Evolutionary conservation across 2,888 invertebrate genomes (phyloP), one percentile per base, ranked within the genome.

Genomic region (Oligia latruncula): DNA sequence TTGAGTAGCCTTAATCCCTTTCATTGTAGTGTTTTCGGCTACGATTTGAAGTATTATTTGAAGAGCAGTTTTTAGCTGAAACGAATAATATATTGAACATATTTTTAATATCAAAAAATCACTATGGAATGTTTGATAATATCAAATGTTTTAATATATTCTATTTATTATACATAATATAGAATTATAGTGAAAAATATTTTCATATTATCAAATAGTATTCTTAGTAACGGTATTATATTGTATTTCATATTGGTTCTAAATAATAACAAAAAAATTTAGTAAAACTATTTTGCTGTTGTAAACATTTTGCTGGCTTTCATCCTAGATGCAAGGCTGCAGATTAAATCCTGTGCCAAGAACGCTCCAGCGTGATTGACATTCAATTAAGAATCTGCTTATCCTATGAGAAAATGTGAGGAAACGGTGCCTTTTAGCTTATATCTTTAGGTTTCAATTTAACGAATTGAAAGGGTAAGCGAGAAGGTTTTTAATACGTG

Each of bases 11-110:
- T 88, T 90, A n/a, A 94, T 82, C 43, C 68, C 65, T 17, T 85
- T 83, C 11, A 83, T 64, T 4, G 60, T 52, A 17, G 83, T 76
- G 77, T 94, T 94, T 74, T 94, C 93, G 4, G 87, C 84, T 58
- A 94, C 84, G 11, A 94, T 90, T 92, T 94, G 94, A 5, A 94
- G 75, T 35, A 90, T 91, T 70, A 94, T 84, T 80, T 92, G 90
- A 3, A 94, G 71, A n/a, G 91, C 92, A 46, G 90, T 89, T 81
- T 92, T 87, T 0, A 93, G 58, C 94, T 95, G 84, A 76, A 92
- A 91, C 43, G 1, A 58, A 52, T 11, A 23, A 43, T 2, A 77
- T 58, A 49, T 49, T 49, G 15, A 2, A 3, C 1, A 40, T 23
- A 55, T 71, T 71, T 6, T 58, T 15, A 49, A 23, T 46, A 13